A percentile compares a stretch with the other conserved stretches of the same genome.
Conservation (phyloP, 1,140 invertebrate genomes). For the Drosophila mauritiana region DNA sequence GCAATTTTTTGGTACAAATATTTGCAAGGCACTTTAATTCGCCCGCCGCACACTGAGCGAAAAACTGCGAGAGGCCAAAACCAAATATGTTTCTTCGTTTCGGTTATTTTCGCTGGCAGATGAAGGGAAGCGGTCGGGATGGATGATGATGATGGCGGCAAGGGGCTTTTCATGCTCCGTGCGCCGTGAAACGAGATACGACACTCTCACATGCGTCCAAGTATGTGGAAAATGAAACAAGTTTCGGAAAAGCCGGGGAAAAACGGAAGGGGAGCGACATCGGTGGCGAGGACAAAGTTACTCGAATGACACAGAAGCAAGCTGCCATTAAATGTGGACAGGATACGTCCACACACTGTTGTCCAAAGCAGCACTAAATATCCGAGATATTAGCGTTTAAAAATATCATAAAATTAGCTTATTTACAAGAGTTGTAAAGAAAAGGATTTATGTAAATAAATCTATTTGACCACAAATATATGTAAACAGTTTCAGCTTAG, state of each 20-base stretch:
- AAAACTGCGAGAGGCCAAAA: slow-evolving; percentile 28
- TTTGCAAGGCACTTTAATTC: slow-evolving; percentile 72
- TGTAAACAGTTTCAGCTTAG: too few species aligned
- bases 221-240: slow-evolving; percentile 71
- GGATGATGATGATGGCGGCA: slow-evolving; percentile 38
- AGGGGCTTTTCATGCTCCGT: slow-evolving; percentile 67
- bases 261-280: background rate
- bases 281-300: slow-evolving; percentile 48
- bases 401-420: too few species aligned
- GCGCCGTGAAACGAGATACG: slow-evolving; percentile 73
- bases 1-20: slow-evolving; percentile 55
- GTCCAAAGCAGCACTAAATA: background rate
- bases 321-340: slow-evolving; percentile 58
- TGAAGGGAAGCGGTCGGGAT: slow-evolving; percentile 16
- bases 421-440: too few species aligned
- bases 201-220: slow-evolving; percentile 45
- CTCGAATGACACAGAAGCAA: slow-evolving; percentile 62
- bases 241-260: slow-evolving; percentile 16
- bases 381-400: too few species aligned
- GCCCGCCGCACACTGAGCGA: slow-evolving; percentile 12
- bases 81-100: slow-evolving; percentile 32
- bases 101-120: slow-evolving; percentile 21
- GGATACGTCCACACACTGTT: slow-evolving; percentile 26
- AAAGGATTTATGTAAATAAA: too few species aligned
- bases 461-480: too few species aligned